These are phyloP conservation scores for Spinus pinus DNA, from an alignment of 2,797 vertebrate genomes.

Conservation along the genomic window DNA sequence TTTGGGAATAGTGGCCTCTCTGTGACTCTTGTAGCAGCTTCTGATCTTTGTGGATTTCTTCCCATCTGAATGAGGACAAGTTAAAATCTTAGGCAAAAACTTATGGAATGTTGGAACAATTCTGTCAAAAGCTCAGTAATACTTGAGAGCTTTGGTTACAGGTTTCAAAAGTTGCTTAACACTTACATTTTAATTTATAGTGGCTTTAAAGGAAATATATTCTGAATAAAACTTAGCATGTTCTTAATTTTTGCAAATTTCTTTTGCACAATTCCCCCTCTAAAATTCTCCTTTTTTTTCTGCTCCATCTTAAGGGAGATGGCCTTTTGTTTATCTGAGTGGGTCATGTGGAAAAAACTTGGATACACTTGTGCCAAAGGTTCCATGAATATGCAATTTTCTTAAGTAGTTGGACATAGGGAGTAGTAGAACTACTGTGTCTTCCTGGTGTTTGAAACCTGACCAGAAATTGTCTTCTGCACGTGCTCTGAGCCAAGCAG, in stretches of 20 bases:
- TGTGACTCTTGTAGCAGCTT: background rate
- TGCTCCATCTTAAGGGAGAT: background rate
- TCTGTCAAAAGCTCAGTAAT: background rate
- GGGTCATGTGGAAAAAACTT: background rate
- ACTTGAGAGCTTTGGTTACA: background rate
- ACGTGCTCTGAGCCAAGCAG: background rate
- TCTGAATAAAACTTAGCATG: background rate
- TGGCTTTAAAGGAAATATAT: background rate
- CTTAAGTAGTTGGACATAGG: background rate
- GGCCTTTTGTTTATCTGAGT: background rate
- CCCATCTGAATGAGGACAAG: background rate
- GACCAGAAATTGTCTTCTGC: background rate
- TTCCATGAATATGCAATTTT: background rate
- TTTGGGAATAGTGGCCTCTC: background rate
- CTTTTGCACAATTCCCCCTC: rapidly evolving
- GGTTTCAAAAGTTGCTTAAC: background rate
- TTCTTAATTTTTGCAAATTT: background rate
- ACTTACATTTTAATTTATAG: background rate
- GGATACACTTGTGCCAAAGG: background rate
- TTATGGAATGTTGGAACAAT: background rate
- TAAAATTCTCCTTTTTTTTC: background rate
- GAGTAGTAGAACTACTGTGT: background rate
- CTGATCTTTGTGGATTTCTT: background rate
- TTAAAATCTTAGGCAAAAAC: background rate
- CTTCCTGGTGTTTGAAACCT: background rate